A percentile compares a stretch with the other conserved stretches of the same genome.
Conservation (phyloP, 1,140 invertebrate species). For the Dufourea novaeangliae region DNA sequence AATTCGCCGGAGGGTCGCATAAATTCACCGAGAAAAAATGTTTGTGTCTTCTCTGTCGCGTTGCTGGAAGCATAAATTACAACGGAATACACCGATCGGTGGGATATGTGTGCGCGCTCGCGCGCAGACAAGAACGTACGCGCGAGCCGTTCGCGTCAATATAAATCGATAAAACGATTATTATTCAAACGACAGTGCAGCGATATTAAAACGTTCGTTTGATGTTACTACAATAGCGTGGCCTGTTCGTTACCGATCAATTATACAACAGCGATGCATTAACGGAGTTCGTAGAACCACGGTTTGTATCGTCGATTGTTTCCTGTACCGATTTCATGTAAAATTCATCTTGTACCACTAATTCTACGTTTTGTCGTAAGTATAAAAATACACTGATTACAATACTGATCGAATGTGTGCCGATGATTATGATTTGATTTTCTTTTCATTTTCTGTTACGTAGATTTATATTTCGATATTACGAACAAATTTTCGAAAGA, state of each 20-base stretch:
- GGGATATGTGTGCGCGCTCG: neutral
- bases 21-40: neutral
- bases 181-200: constrained; percentile 25
- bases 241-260: constrained; percentile 25
- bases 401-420: too few species aligned
- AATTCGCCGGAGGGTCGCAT: neutral
- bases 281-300: neutral
- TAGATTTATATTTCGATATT: too few species aligned
- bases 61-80: neutral
- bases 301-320: neutral
- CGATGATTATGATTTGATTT: too few species aligned
- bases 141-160: neutral
- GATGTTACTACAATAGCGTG: neutral
- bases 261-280: constrained; percentile 4
- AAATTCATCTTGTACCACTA: too few species aligned
- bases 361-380: too few species aligned
- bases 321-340: neutral
- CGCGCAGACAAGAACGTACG: neutral
- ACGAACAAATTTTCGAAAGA: too few species aligned
- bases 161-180: constrained; percentile 34
- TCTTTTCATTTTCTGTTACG: too few species aligned
- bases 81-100: too few species aligned
- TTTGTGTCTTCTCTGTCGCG: neutral
- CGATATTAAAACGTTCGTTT: constrained; percentile 29
- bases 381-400: too few species aligned